Percentiles rank a stretch among this genome's conserved stretches.
These are phyloP conservation scores for Conus canariensis DNA, from an alignment of 2,888 invertebrate species.

Conservation along the genomic window DNA sequence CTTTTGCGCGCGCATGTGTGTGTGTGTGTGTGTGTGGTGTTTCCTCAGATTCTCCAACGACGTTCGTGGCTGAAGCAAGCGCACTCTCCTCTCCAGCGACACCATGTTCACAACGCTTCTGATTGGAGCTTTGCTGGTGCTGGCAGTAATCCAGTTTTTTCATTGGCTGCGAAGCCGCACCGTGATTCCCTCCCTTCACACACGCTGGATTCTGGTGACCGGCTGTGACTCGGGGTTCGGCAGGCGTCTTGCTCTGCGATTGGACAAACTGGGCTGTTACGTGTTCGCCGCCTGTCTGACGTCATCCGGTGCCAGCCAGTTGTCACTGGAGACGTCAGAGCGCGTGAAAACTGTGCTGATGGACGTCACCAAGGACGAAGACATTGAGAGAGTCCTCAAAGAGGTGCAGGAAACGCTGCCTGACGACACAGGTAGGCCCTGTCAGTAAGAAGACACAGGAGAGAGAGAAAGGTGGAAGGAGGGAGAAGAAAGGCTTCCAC, in stretches of 20 bases:
- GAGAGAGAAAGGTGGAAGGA: too few relatives aligned
- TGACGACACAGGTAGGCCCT: constrained; percentile 36
- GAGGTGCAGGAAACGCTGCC: constrained; percentile 41
- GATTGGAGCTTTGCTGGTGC: neutral
- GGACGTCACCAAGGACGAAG: constrained; percentile 45
- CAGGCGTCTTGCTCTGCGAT: constrained; percentile 37
- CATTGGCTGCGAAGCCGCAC: constrained; percentile 14
- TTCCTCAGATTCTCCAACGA: too few relatives aligned
- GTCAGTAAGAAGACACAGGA: neutral
- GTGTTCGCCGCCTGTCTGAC: constrained; percentile 50
- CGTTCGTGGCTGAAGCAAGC: too few relatives aligned
- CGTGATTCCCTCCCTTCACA: constrained; percentile 25
- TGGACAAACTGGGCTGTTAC: constrained; percentile 47
- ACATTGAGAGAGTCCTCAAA: constrained; percentile 36
- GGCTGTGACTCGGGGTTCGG: constrained; percentile 50
- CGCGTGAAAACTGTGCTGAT: constrained; percentile 40
- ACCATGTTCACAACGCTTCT: constrained; percentile 12
- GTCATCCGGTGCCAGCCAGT: constrained; percentile 37
- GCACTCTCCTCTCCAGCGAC: neutral
- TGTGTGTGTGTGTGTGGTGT: too few relatives aligned
- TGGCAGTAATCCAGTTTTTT: neutral
- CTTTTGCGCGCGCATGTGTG: too few relatives aligned
- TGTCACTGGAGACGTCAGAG: constrained; percentile 36
- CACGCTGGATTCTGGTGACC: neutral
- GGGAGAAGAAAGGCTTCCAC: too few relatives aligned